Percentiles rank a stretch among this genome's conserved stretches.
Evolutionary conservation across 1,140 invertebrate species (phyloP).

Genomic region (Drosophila kurseongensis): DNA sequence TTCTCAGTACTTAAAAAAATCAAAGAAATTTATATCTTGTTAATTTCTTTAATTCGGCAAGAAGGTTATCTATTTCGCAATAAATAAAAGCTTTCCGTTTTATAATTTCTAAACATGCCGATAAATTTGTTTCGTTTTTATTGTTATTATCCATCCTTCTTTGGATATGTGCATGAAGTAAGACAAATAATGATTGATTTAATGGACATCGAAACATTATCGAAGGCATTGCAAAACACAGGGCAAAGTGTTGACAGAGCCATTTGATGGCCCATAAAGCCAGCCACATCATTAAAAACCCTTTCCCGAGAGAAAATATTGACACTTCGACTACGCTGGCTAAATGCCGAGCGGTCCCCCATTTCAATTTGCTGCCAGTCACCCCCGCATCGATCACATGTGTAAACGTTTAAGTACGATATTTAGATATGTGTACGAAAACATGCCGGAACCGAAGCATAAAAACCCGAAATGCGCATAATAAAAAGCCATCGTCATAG

Average conservation of each 20-base stretch:
- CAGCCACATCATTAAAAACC: slow-evolving; percentile 77
- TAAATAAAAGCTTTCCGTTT: slow-evolving; percentile 1
- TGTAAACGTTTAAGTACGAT: slow-evolving; percentile 80
- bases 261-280: slow-evolving; percentile 72
- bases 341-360: slow-evolving; percentile 32
- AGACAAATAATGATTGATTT: slow-evolving; percentile 73
- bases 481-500: slow-evolving; percentile 79
- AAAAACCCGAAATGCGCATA: slow-evolving; percentile 78
- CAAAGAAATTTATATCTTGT: no score
- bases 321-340: slow-evolving; percentile 34
- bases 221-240: slow-evolving; percentile 63
- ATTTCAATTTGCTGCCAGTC: slow-evolving; percentile 28
- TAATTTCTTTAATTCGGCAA: neutral
- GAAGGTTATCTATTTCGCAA: neutral
- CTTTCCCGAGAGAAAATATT: slow-evolving; percentile 42
- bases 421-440: slow-evolving; percentile 80
- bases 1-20: no score
- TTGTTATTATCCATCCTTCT: slow-evolving; percentile 19
- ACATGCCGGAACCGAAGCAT: slow-evolving; percentile 79
- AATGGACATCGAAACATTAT: slow-evolving; percentile 74
- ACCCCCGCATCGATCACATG: slow-evolving; percentile 44
- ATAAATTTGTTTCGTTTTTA: slow-evolving; percentile 10
- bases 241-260: slow-evolving; percentile 57
- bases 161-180: slow-evolving; percentile 19
- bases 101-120: slow-evolving; percentile 4